phyloP scores from a whole-genome alignment of 2,797 vertebrate species.

The Sebastes trivittatus region DNA sequence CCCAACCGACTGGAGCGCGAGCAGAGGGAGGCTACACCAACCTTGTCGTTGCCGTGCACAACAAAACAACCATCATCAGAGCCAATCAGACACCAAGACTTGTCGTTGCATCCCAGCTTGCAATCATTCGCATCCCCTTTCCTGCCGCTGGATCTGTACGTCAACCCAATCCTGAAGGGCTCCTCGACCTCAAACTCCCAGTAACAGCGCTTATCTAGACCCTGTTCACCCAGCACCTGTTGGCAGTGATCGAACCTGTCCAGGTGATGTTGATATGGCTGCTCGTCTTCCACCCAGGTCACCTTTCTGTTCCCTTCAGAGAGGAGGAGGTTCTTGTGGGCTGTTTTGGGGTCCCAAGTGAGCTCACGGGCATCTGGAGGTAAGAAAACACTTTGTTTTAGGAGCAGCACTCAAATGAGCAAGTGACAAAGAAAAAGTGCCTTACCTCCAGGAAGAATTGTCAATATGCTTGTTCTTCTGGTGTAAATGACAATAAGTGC shows the following conservation, averaged over 20 bases:
- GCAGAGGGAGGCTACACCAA: fast-evolving
- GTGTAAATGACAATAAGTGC: neutral
- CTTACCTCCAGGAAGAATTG: neutral
- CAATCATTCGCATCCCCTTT: neutral
- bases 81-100: conserved; percentile 50
- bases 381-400: neutral
- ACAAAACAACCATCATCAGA: neutral
- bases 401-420: neutral
- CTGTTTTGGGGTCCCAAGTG: conserved; percentile 19
- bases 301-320: conserved; percentile 44
- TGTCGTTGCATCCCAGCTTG: conserved; percentile 7
- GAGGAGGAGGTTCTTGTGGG: conserved; percentile 30
- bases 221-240: conserved; percentile 40
- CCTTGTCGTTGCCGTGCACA: fast-evolving
- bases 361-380: conserved; percentile 47
- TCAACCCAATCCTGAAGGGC: conserved; percentile 31
- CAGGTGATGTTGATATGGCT: neutral
- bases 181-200: conserved; percentile 15
- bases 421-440: neutral
- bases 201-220: conserved; percentile 42
- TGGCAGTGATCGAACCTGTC: neutral
- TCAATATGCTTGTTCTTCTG: neutral
- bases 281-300: conserved; percentile 9
- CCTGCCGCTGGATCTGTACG: neutral
- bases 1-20: conserved; percentile 21